These are phyloP conservation scores for Cerceris rybyensis DNA, from an alignment of 2,888 invertebrate genomes.

Conservation along the genomic window DNA sequence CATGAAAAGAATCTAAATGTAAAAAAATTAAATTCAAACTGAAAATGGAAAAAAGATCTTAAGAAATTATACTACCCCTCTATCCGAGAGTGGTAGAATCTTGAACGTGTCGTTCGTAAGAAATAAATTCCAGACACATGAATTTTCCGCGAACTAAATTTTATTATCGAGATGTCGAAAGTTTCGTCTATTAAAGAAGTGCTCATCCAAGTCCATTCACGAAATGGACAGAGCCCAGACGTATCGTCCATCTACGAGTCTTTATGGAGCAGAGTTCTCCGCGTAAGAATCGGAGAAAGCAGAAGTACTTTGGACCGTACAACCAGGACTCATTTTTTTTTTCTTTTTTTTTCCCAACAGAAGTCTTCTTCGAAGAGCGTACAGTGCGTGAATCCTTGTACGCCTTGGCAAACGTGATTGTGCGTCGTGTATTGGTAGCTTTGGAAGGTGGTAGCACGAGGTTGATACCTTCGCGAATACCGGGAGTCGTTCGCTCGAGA, in stretches of 20 bases:
- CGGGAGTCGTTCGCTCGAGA: conserved; percentile 48
- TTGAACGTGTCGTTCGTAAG: not conserved
- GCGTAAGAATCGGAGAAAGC: conserved; percentile 23
- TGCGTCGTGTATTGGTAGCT: not conserved
- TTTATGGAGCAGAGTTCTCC: conserved; percentile 35
- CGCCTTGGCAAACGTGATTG: not conserved
- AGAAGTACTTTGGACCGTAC: conserved; percentile 18
- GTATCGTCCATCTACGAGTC: conserved; percentile 21
- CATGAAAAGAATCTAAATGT: too few relatives aligned
- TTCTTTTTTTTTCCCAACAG: not conserved
- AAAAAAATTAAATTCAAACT: too few relatives aligned
- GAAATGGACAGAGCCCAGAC: conserved; percentile 6
- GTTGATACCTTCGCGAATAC: conserved; percentile 40
- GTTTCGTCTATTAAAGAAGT: not conserved
- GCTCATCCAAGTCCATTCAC: conserved; percentile 16
- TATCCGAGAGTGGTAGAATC: not conserved
- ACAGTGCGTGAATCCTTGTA: conserved; percentile 26
- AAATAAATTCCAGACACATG: not conserved
- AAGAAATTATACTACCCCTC: too few relatives aligned
- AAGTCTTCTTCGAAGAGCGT: not conserved
- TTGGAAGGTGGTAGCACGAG: conserved; percentile 6
- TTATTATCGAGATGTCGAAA: not conserved
- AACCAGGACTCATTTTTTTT: conserved; percentile 14
- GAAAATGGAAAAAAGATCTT: too few relatives aligned
- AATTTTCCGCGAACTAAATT: not conserved